Evolutionary conservation across 2,888 invertebrate genomes (phyloP).

Genomic region (Standfussiana lucernea): DNA sequence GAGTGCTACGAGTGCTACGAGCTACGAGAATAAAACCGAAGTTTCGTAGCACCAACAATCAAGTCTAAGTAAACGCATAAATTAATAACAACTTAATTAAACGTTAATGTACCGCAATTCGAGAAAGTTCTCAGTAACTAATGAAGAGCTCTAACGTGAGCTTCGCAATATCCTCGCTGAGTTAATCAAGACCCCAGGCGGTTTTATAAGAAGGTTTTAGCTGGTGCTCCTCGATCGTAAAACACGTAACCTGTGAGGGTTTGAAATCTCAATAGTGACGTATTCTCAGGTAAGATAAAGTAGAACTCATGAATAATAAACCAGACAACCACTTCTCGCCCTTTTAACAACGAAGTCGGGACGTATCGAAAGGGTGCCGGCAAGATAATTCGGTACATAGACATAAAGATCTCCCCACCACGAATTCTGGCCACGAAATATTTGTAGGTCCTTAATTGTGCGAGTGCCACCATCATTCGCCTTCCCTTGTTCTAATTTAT

Average conservation of each 20-base stretch:
- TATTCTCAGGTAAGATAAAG: conserved; percentile 7
- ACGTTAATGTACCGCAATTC: background rate
- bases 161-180: background rate
- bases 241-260: conserved; percentile 6
- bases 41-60: background rate
- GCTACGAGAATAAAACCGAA: background rate
- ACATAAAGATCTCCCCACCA: background rate
- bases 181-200: conserved; percentile 17
- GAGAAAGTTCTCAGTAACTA: conserved; percentile 1
- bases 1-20: background rate
- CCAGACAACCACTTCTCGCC: background rate
- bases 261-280: background rate
- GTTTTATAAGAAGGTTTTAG: conserved; percentile 15
- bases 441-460: background rate
- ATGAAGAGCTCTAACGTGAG: conserved; percentile 2
- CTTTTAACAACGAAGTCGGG: background rate
- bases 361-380: background rate
- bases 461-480: background rate
- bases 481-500: background rate
- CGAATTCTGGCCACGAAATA: background rate
- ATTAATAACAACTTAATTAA: conserved; percentile 12
- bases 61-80: conserved; percentile 1
- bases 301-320: conserved; percentile 3
- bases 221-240: conserved; percentile 15
- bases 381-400: background rate